A percentile compares a stretch with the other conserved stretches of the same genome.
Conservation (phyloP, 1,140 invertebrate species). For the Ganaspis sp. region DNA sequence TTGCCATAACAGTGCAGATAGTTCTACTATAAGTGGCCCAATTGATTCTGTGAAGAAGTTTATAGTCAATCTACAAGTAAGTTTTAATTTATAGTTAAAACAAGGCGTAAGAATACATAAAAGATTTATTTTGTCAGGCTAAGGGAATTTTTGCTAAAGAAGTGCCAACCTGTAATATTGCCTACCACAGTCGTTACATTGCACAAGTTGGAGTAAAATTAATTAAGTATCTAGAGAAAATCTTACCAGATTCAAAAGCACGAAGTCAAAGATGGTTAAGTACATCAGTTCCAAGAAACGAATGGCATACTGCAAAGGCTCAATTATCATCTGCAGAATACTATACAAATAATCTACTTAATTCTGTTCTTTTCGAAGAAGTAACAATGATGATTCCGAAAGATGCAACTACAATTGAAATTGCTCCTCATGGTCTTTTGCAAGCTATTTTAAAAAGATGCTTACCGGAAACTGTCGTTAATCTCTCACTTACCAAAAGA, state of each 20-base stretch:
- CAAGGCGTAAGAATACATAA: not conserved
- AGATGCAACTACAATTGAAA: slow-evolving; percentile 83
- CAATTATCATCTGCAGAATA: slow-evolving; percentile 82
- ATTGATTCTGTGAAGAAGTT: no score
- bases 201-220: slow-evolving; percentile 79
- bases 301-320: slow-evolving; percentile 82
- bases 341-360: not conserved
- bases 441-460: slow-evolving; percentile 79
- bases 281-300: slow-evolving; percentile 83
- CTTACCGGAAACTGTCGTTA: slow-evolving; percentile 58
- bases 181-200: slow-evolving; percentile 85
- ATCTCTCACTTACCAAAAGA: slow-evolving; percentile 86
- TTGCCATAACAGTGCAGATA: no score
- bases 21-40: no score
- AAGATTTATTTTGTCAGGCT: slow-evolving; percentile 30
- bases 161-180: slow-evolving; percentile 88
- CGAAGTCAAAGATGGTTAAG: slow-evolving; percentile 88
- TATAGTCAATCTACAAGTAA: no score
- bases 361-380: not conserved
- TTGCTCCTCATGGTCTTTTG: slow-evolving; percentile 79
- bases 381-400: slow-evolving; percentile 81
- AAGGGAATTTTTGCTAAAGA: slow-evolving; percentile 87
- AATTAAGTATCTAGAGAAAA: slow-evolving; percentile 81
- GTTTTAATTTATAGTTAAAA: not conserved
- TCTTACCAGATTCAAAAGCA: slow-evolving; percentile 79